phyloP scores from a whole-genome alignment of 2,797 vertebrate genomes.

The Etheostoma perlongum region DNA sequence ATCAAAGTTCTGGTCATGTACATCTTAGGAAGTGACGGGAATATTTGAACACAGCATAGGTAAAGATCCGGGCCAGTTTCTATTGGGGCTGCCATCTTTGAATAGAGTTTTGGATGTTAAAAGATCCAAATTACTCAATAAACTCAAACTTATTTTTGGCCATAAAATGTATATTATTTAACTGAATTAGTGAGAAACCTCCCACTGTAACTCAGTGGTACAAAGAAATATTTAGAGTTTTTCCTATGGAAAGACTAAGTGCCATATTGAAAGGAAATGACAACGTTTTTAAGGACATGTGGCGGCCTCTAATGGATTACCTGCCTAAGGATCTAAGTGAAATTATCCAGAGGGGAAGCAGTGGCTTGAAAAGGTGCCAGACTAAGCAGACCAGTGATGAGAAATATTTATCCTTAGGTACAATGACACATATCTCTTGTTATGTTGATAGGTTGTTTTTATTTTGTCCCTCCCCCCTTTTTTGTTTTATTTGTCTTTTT shows the following conservation, averaged over 20 bases:
- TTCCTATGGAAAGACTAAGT: not conserved
- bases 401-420: no score
- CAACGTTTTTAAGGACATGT: not conserved
- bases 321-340: no score
- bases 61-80: not conserved
- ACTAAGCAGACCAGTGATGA: no score
- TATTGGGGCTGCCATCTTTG: not conserved
- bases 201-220: not conserved
- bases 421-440: no score
- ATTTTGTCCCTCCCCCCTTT: no score
- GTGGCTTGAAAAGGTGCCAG: no score
- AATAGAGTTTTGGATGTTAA: not conserved
- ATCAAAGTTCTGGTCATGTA: not conserved
- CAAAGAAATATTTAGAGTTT: not conserved
- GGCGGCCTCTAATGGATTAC: not conserved
- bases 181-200: not conserved
- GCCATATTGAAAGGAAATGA: slow-evolving; percentile 1
- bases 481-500: no score
- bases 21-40: not conserved
- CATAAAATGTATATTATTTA: slow-evolving; percentile 1
- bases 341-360: no score
- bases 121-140: not conserved
- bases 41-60: not conserved
- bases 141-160: not conserved
- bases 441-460: no score